A percentile compares a stretch with the other conserved stretches of the same genome.
These are phyloP conservation scores for Campoplex capitator DNA, from an alignment of 2,888 invertebrate species.

Conservation along the genomic window DNA sequence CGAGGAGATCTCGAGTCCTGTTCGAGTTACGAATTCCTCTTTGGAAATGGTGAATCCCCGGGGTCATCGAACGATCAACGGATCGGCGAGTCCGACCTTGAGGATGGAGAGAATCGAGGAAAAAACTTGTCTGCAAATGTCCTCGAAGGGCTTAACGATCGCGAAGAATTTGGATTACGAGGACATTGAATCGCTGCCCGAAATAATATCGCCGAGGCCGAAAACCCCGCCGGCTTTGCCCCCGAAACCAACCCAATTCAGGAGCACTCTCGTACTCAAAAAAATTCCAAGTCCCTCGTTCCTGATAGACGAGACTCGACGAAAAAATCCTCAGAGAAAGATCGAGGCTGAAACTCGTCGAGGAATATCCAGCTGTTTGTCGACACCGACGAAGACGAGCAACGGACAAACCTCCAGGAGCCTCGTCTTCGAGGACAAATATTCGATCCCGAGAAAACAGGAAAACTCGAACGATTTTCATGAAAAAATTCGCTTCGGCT, in stretches of 20 bases:
- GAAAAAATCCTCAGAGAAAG: conserved; percentile 72
- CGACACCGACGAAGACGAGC: conserved; percentile 67
- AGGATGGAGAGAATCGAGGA: conserved; percentile 81
- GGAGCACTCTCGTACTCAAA: conserved; percentile 81
- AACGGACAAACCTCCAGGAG: conserved; percentile 71
- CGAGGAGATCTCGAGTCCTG: conserved; percentile 65
- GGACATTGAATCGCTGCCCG: conserved; percentile 83
- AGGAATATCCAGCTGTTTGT: conserved; percentile 68
- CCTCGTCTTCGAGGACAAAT: conserved; percentile 77
- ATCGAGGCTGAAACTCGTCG: conserved; percentile 57
- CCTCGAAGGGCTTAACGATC: conserved; percentile 81
- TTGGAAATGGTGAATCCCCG: conserved; percentile 49
- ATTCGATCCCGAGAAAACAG: conserved; percentile 56
- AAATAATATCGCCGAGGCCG: conserved; percentile 72
- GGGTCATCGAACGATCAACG: conserved; percentile 47
- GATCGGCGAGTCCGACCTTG: conserved; percentile 74
- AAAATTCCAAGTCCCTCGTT: conserved; percentile 84
- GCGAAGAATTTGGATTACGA: conserved; percentile 83
- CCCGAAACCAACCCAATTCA: conserved; percentile 88
- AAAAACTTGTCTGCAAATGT: conserved; percentile 82
- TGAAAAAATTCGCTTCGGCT: conserved; percentile 74
- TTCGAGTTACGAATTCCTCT: conserved; percentile 30
- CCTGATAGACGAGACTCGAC: conserved; percentile 80
- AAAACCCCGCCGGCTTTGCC: conserved; percentile 90
- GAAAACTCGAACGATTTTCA: conserved; percentile 43